These are phyloP conservation scores for Trididemnum miniatum DNA, from an alignment of 23 tunicate species.

Conservation along the genomic window DNA sequence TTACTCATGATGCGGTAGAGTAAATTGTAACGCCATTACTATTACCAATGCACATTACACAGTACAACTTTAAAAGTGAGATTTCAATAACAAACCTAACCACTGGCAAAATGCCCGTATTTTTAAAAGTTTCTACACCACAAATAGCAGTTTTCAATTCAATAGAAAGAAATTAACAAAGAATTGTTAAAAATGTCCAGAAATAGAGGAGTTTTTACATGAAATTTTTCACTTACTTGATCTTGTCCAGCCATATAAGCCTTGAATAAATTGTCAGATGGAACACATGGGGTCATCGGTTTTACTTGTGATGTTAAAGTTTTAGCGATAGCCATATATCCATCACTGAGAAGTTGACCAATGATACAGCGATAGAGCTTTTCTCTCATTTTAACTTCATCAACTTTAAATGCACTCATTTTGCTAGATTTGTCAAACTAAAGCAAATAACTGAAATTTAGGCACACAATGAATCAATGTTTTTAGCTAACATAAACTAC, in stretches of 20 bases:
- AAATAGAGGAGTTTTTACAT: too few relatives aligned
- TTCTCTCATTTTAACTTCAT: conserved; percentile 68
- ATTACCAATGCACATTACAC: too few relatives aligned
- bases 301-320: conserved; percentile 76
- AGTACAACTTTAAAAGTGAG: too few relatives aligned
- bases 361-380: conserved; percentile 65
- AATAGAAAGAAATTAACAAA: too few relatives aligned
- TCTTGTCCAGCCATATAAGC: conserved; percentile 61
- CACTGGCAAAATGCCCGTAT: too few relatives aligned
- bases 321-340: conserved; percentile 76
- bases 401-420: conserved; percentile 49
- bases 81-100: too few relatives aligned
- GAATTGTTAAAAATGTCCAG: too few relatives aligned
- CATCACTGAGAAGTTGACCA: conserved; percentile 80
- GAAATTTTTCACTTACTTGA: conserved; percentile 22
- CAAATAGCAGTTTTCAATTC: too few relatives aligned
- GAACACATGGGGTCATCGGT: conserved; percentile 53
- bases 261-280: conserved; percentile 66
- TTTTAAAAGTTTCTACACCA: too few relatives aligned
- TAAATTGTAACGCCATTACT: too few relatives aligned
- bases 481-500: neutral
- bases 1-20: too few relatives aligned
- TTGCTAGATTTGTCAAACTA: too few relatives aligned
- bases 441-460: neutral
- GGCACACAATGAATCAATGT: neutral